phyloP scores from a whole-genome alignment of 2,888 invertebrate species.

The Hoplodrina blanda region DNA sequence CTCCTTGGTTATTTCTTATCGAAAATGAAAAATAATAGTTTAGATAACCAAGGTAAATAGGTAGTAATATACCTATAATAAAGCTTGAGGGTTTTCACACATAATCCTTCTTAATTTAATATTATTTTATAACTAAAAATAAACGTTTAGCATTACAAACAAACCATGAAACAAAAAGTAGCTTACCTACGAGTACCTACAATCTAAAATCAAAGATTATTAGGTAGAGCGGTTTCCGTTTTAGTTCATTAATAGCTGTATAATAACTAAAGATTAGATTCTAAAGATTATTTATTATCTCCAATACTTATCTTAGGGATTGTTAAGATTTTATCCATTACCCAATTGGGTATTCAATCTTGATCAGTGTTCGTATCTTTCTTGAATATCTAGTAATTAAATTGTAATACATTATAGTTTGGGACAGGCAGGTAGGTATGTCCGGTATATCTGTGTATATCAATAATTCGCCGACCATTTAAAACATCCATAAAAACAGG shows the following conservation, averaged over 20 bases:
- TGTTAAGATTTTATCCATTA: slow-evolving; percentile 60
- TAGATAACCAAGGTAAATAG: too few species aligned
- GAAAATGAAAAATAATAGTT: too few species aligned
- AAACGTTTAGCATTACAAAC: neutral
- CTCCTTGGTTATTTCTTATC: too few species aligned
- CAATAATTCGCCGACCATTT: slow-evolving; percentile 39
- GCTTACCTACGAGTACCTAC: too few species aligned
- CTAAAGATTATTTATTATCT: slow-evolving; percentile 31
- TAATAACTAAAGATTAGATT: slow-evolving; percentile 39
- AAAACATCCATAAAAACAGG: too few species aligned
- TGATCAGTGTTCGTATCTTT: slow-evolving; percentile 40
- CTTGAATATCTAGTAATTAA: slow-evolving; percentile 46
- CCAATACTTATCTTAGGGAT: slow-evolving; percentile 30
- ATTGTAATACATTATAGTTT: slow-evolving; percentile 50
- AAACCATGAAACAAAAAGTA: slow-evolving; percentile 15
- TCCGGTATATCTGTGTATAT: slow-evolving; percentile 3
- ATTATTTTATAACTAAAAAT: too few species aligned
- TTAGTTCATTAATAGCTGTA: slow-evolving; percentile 29
- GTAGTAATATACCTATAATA: too few species aligned
- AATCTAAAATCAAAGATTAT: slow-evolving; percentile 30
- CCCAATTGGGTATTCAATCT: slow-evolving; percentile 62
- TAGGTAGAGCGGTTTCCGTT: slow-evolving; percentile 43
- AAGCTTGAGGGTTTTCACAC: too few species aligned
- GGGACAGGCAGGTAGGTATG: neutral
- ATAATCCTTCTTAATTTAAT: too few species aligned